Conservation (phyloP, 2,113 vertebrate species). For the Etheostoma cragini region DNA sequence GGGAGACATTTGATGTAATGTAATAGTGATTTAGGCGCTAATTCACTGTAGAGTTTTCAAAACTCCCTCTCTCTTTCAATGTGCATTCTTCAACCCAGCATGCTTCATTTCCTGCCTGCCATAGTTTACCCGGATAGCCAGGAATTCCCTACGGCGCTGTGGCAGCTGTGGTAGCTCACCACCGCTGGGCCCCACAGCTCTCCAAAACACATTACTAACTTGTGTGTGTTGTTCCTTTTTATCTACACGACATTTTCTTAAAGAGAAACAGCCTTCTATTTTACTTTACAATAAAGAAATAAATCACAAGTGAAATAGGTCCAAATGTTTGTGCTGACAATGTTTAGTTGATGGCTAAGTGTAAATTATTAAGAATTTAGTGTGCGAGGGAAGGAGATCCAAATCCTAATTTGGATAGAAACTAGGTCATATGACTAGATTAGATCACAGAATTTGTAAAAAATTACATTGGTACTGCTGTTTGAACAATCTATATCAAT, state of each 20-base stretch:
- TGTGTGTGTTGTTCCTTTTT: slow-evolving; percentile 22
- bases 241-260: slow-evolving; percentile 32
- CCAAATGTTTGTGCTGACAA: not conserved
- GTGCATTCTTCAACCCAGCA: slow-evolving; percentile 28
- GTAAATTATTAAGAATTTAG: not conserved
- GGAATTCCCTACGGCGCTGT: slow-evolving; percentile 50
- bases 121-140: slow-evolving; percentile 36
- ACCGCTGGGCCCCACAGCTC: slow-evolving; percentile 33
- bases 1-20: not conserved
- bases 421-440: too few species aligned
- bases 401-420: not conserved
- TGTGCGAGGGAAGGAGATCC: not conserved
- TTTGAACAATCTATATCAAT: not conserved
- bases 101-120: slow-evolving; percentile 66
- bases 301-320: not conserved
- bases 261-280: slow-evolving; percentile 26
- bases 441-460: not conserved
- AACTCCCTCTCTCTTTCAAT: slow-evolving; percentile 62
- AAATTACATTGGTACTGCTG: not conserved
- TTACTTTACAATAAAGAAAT: not conserved
- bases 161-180: slow-evolving; percentile 35
- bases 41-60: slow-evolving; percentile 48
- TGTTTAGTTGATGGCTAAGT: not conserved
- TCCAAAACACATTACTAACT: slow-evolving; percentile 21
- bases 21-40: not conserved